phyloP scores from a whole-genome alignment of 2,797 vertebrate genomes.

The Rhynchonycteris naso region DNA sequence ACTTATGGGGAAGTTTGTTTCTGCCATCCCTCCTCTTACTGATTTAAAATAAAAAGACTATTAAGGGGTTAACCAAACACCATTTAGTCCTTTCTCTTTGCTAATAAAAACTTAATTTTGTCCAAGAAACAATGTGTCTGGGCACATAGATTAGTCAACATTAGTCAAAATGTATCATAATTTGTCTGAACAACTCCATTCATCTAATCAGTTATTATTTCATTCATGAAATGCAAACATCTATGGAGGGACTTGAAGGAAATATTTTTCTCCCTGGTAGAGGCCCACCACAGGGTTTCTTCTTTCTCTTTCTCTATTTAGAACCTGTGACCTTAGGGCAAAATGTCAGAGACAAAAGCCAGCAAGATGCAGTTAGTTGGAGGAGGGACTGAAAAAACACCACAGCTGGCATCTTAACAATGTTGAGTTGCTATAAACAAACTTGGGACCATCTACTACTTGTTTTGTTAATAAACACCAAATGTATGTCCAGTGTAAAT shows the following conservation, averaged over 20 bases:
- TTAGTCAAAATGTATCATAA: neutral
- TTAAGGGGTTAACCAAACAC: neutral
- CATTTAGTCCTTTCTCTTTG: neutral
- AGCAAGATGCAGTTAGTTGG: neutral
- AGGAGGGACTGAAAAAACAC: neutral
- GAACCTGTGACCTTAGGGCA: neutral
- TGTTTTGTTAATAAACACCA: neutral
- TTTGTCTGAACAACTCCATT: neutral
- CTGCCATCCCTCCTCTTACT: too few species aligned
- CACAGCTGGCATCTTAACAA: neutral
- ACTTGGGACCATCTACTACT: neutral
- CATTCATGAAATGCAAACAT: neutral
- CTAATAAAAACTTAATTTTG: neutral
- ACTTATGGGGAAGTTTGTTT: too few species aligned
- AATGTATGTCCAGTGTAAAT: neutral
- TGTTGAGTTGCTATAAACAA: neutral
- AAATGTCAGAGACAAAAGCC: neutral
- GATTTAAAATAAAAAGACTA: too few species aligned
- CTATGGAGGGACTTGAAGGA: neutral
- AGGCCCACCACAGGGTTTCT: neutral
- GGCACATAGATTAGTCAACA: neutral
- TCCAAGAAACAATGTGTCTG: neutral
- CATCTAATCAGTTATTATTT: neutral
- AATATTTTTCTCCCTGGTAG: neutral
- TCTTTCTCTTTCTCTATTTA: neutral